Evolutionary conservation across 2,797 vertebrate genomes (phyloP).

Genomic region (Gastrophryne carolinensis): DNA sequence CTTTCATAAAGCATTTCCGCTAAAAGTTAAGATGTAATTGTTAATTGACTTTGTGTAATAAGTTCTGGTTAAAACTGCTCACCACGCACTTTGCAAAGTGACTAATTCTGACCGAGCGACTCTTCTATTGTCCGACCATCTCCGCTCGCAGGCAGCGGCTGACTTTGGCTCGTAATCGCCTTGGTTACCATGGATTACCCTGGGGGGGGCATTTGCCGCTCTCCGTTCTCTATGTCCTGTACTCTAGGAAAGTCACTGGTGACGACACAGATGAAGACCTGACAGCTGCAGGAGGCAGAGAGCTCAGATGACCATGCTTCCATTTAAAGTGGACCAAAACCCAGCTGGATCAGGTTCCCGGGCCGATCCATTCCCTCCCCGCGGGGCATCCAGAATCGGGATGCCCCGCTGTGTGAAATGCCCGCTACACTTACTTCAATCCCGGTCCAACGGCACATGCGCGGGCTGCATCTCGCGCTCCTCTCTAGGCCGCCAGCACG

Average conservation of each 20-base stretch:
- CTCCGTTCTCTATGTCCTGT: too few species aligned
- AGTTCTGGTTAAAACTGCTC: background rate
- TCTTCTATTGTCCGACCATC: background rate
- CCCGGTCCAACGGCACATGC: too few species aligned
- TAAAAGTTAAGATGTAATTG: background rate
- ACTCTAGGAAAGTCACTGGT: background rate
- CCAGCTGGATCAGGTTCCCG: too few species aligned
- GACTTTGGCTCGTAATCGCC: background rate
- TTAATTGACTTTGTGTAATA: background rate
- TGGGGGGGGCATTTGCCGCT: background rate
- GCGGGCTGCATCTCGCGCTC: too few species aligned
- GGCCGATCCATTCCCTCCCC: too few species aligned
- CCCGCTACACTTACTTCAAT: too few species aligned
- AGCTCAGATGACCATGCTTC: too few species aligned
- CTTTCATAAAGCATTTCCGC: background rate
- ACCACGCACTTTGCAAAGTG: background rate
- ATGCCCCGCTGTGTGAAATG: too few species aligned
- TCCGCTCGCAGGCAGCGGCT: constrained; percentile 9
- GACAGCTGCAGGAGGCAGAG: background rate
- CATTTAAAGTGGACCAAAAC: too few species aligned
- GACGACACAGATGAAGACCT: background rate
- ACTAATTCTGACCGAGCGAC: background rate
- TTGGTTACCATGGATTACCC: too few species aligned
- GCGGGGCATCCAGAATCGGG: too few species aligned
- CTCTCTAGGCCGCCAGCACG: too few species aligned